A percentile compares a stretch with the other conserved stretches of the same genome.
Evolutionary conservation across 2,797 vertebrate genomes (phyloP).

Genomic region (Propithecus deckenii): DNA sequence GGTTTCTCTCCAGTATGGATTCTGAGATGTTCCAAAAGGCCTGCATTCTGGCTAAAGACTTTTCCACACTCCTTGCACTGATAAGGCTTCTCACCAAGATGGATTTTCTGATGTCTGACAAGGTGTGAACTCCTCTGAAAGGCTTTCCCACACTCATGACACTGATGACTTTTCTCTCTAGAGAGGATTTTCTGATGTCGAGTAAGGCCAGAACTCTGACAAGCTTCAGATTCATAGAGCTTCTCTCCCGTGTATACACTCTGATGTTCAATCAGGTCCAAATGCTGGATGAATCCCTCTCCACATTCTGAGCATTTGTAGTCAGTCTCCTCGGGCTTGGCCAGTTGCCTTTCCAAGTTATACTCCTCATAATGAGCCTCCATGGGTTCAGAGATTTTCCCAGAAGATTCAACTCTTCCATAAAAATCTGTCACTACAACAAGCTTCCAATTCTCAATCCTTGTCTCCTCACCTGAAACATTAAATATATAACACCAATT

Average conservation of each 20-base stretch:
- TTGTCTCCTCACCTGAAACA: conserved; percentile 60
- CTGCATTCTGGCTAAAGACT: conserved; percentile 74
- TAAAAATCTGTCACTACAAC: background rate
- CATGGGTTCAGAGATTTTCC: background rate
- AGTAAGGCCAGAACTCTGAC: background rate
- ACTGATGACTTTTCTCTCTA: conserved; percentile 57
- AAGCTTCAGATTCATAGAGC: background rate
- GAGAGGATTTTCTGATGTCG: background rate
- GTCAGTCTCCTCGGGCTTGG: background rate
- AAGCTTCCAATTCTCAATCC: background rate
- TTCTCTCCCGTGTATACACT: background rate
- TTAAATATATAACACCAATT: conserved; percentile 28
- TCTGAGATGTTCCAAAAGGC: conserved; percentile 71
- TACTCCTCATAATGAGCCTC: background rate
- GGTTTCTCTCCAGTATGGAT: conserved; percentile 79
- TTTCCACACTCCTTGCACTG: conserved; percentile 72
- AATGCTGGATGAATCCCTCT: background rate
- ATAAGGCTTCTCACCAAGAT: conserved; percentile 73
- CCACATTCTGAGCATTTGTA: background rate
- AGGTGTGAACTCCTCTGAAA: conserved; percentile 77
- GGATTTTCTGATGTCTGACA: conserved; percentile 71
- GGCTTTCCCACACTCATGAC: conserved; percentile 69
- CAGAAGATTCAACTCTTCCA: background rate
- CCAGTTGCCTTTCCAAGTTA: background rate
- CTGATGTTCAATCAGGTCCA: background rate